Evolutionary conservation across 2,113 vertebrate genomes (phyloP), one percentile per base, ranked within the genome.

Genomic region (Rallus limicola): DNA sequence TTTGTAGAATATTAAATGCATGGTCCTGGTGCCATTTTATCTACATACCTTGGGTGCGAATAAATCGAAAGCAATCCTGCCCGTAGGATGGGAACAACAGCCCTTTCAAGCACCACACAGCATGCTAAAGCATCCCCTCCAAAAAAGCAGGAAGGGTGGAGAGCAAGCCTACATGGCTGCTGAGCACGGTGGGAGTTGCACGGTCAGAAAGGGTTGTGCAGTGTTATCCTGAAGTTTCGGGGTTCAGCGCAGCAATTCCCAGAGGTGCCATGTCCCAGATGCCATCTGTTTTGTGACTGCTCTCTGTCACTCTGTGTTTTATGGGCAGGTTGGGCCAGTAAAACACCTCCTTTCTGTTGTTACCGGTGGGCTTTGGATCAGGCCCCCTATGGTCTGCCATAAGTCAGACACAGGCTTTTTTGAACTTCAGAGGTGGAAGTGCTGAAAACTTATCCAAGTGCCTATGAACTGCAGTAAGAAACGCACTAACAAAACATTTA

Each of bases 101-200:
- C 36, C 21, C 36, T 77, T 65, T 52, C 33, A 48, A 33, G 46
- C 14, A 60, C 14, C 38, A 67, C n/a, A 42, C 8, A 34, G 10
- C 1, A 0, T 36, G 58, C 53, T 53, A 31, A 93, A 36, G 23
- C 13, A 6, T 56, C 52, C 29, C 29, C 5, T 28, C n/a, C 2
- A 4, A 55, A 71, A 48, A 44, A 38, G n/a, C 11, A 74, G 58
- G 1, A 3, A 1, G 13, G 24, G 6, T 26, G 24, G 63, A 56
- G 40, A 48, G 9, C 13, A 46, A 50, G 28, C 26, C 10, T 0
- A 0, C 19, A 4, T 0, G 4, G 21, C 50, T 67, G 29, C 31
- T 21, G 2, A 58, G 75, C 59, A 48, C 0, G 1, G 23, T 2
- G 3, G 3, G 29, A 12, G 19, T 60, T 63, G 13, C 0, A 0